phyloP scores from a whole-genome alignment of 2,113 vertebrate species.

The Spilogale gracilis region DNA sequence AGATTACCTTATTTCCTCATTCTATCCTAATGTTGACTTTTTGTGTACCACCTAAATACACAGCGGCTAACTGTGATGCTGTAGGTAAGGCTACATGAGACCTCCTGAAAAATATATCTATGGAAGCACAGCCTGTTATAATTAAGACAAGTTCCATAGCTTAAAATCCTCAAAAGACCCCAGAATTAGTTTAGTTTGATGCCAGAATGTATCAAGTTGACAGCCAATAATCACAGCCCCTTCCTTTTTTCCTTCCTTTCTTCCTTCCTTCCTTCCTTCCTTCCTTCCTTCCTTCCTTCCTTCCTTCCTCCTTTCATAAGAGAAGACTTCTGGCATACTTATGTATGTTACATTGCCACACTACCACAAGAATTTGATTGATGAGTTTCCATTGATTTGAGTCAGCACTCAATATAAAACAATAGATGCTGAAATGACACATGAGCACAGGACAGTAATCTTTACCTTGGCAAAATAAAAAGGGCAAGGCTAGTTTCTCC shows the following conservation, averaged over 20 bases:
- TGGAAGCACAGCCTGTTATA: slow-evolving; percentile 49
- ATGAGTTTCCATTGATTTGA: slow-evolving; percentile 56
- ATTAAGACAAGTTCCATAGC: slow-evolving; percentile 72
- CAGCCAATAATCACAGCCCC: slow-evolving; percentile 71
- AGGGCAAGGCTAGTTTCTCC: background rate
- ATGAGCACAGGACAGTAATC: background rate
- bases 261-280: background rate
- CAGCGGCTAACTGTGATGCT: background rate
- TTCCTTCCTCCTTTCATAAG: background rate
- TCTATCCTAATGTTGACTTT: background rate
- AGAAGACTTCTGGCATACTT: slow-evolving; percentile 52
- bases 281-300: background rate
- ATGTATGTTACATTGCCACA: slow-evolving; percentile 55
- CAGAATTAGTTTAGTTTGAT: slow-evolving; percentile 75
- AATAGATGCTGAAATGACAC: background rate
- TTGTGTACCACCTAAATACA: background rate
- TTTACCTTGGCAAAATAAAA: background rate
- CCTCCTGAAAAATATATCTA: slow-evolving; percentile 33
- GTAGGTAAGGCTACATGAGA: slow-evolving; percentile 12
- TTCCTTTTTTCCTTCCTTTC: background rate
- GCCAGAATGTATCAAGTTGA: slow-evolving; percentile 73
- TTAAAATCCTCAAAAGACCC: slow-evolving; percentile 62
- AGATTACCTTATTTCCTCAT: background rate
- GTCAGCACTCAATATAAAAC: slow-evolving; percentile 43
- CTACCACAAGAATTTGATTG: background rate